These are phyloP conservation scores for Benthosema pterotum DNA, from an alignment of 2,797 vertebrate species.

Conservation along the genomic window DNA sequence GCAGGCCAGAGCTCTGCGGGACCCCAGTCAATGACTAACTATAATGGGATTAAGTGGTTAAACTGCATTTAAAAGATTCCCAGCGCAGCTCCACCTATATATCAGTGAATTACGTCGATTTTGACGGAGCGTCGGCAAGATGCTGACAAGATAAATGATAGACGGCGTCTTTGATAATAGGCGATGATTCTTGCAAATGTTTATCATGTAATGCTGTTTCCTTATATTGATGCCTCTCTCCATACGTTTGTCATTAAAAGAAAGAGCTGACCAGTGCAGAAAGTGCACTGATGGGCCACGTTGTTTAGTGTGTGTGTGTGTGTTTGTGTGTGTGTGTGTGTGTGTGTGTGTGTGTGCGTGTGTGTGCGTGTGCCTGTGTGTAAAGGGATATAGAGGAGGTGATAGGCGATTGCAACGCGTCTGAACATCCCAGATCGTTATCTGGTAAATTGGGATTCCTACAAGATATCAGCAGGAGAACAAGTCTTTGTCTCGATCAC, in stretches of 20 bases:
- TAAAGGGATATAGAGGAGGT: not conserved
- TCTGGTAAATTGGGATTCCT: constrained; percentile 46
- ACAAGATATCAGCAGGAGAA: constrained; percentile 55
- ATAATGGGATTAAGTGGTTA: too few relatives aligned
- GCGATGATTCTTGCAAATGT: not conserved
- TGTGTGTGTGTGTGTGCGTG: not conserved
- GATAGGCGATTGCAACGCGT: not conserved
- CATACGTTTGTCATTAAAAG: not conserved
- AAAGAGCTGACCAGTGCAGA: not conserved
- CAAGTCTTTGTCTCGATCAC: constrained; percentile 27
- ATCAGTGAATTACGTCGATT: not conserved
- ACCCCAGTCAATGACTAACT: too few relatives aligned
- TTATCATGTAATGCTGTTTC: not conserved
- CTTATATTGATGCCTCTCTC: not conserved
- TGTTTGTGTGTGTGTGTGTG: not conserved
- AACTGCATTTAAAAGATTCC: constrained; percentile 1
- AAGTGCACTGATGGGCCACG: not conserved
- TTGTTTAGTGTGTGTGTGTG: not conserved
- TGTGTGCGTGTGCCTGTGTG: not conserved
- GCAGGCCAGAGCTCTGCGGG: too few relatives aligned
- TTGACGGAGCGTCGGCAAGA: not conserved
- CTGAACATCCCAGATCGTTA: constrained; percentile 42
- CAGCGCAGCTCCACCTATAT: constrained; percentile 8
- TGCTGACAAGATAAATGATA: not conserved
- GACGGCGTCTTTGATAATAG: not conserved